Base-by-base conservation (phyloP, 2,888 invertebrate genomes). In the Lithophane socia region DNA sequence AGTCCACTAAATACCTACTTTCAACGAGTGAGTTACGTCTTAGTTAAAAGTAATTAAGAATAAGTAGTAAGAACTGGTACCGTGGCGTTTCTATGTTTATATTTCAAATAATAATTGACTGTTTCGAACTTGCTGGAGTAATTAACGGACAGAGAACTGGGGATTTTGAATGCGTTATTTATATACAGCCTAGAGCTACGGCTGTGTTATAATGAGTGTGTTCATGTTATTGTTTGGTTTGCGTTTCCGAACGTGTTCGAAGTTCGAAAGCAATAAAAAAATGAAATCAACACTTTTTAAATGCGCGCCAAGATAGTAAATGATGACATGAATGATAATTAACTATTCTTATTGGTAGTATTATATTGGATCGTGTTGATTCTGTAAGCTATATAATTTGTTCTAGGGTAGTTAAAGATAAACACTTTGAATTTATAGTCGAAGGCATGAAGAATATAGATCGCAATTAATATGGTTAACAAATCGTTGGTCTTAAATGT, bases 41-140 rank as follows among this genome's bases (percentile, higher is more conserved):
- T 91, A 94, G 95, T 96, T 95, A 95, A 90, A 94, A 92, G 94
- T 95, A 95, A 96, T 96, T 96, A 95, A 94, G 95, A 95, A 94
- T 95, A 95, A 96, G 94, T 95, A 94, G 92, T 94, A 91, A 90
- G 90, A 91, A 90, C 88, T 92, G 83, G 90, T 90, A 91, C 90
- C 91, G 90, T 94, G 94, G 93, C 93, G 90, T 94, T 82, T 84
- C 77, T 82, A 80, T 86, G 85, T 89, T 85, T 90, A 88, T 89
- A 87, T 89, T 93, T 92, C 91, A 91, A 92, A 91, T 90, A 90
- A 90, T 95, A 96, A 96, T 96, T 95, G 94, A 93, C 92, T 94
- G 94, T 93, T 94, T 92, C 89, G 90, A 90, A 87, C 79, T 84
- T 79, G 89, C 89, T 88, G 87, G 88, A 90, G 93, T 94, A 95